A percentile compares a stretch with the other conserved stretches of the same genome.
These are phyloP conservation scores for Lepilemur septentrionalis DNA, from an alignment of 2,797 vertebrate species.

Conservation along the genomic window DNA sequence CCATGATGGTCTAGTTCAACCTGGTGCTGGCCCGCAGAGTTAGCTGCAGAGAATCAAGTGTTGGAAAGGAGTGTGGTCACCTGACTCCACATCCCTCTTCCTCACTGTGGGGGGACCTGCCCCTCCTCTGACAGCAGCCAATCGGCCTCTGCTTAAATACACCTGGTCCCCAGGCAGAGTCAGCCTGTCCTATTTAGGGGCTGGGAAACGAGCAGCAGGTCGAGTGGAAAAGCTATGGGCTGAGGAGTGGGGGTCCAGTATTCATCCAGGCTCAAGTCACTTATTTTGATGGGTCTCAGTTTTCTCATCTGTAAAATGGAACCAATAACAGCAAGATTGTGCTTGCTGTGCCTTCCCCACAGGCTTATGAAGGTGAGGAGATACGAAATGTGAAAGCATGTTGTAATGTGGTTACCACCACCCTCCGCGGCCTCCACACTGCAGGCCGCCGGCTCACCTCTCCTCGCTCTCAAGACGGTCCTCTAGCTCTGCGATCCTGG, in stretches of 20 bases:
- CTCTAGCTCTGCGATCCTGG: slow-evolving; percentile 93
- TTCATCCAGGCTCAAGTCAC: neutral
- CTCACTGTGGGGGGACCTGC: neutral
- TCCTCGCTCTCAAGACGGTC: slow-evolving; percentile 94
- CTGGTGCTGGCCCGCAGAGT: neutral
- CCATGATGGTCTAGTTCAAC: neutral
- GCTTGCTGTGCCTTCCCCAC: neutral
- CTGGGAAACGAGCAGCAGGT: neutral
- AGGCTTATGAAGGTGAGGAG: neutral
- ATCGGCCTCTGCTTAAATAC: neutral
- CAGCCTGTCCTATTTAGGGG: neutral
- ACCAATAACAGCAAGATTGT: neutral
- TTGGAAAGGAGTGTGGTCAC: neutral
- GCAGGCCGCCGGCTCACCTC: slow-evolving; percentile 84
- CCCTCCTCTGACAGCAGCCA: neutral
- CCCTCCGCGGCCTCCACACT: neutral
- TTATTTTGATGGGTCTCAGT: neutral
- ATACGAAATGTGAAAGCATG: fast-evolving
- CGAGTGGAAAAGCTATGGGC: too few species aligned
- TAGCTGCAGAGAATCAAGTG: neutral
- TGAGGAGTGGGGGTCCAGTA: neutral
- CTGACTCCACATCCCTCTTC: neutral
- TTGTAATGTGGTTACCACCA: fast-evolving
- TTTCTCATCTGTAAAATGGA: neutral
- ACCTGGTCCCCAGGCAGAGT: neutral